phyloP scores from a whole-genome alignment of 2,888 invertebrate genomes.

The Lingula anatina region DNA sequence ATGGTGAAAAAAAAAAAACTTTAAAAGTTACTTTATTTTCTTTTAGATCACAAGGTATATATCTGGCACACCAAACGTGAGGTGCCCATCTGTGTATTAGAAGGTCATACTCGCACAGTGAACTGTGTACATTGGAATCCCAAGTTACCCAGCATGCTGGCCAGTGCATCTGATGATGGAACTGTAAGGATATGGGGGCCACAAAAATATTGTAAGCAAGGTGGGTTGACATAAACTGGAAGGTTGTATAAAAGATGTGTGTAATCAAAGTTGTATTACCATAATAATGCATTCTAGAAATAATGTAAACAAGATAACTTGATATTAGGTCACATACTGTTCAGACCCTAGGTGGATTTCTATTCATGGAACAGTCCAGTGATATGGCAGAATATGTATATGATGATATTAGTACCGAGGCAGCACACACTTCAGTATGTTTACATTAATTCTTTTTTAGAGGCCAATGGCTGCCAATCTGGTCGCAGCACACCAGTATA shows the following conservation, averaged over 20 bases:
- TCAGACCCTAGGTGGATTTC: conserved; percentile 1
- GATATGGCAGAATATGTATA: too few species aligned
- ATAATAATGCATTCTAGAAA: too few species aligned
- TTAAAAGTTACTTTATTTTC: too few species aligned
- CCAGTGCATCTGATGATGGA: conserved; percentile 93
- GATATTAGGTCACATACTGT: background rate
- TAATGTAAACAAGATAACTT: too few species aligned
- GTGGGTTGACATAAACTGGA: conserved; percentile 10
- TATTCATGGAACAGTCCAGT: too few species aligned
- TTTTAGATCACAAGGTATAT: conserved; percentile 75
- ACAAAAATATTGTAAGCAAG: conserved; percentile 24
- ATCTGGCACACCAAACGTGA: conserved; percentile 93
- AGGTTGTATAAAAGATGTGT: too few species aligned
- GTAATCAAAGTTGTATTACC: too few species aligned
- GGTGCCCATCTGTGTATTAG: conserved; percentile 80
- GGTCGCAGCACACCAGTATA: conserved; percentile 44
- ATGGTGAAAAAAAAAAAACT: too few species aligned
- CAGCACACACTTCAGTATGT: too few species aligned
- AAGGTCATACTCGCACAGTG: conserved; percentile 92
- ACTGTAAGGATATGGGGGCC: conserved; percentile 95
- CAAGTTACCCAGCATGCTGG: conserved; percentile 78
- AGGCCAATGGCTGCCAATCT: conserved; percentile 30
- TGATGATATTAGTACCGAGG: too few species aligned
- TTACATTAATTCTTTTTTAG: conserved; percentile 8
- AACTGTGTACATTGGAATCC: conserved; percentile 99